Conservation (phyloP, 2,888 invertebrate species). For the Adineta ricciae region DNA sequence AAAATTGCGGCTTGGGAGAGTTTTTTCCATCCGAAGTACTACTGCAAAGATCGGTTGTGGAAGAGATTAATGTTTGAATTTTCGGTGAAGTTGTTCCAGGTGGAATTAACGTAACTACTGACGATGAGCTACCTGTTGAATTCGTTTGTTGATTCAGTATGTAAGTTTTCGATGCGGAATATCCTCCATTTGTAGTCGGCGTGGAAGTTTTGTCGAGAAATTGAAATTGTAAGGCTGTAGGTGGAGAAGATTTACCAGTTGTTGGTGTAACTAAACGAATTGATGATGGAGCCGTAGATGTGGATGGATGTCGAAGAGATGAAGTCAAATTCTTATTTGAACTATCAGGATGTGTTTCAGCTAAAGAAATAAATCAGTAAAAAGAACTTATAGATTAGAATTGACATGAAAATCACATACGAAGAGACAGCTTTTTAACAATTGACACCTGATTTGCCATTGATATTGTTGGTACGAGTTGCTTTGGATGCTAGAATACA, state of each 20-base stretch:
- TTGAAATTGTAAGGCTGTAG: constrained; percentile 12
- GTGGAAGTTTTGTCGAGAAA: background rate
- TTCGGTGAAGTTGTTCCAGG: background rate
- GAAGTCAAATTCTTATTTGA: background rate
- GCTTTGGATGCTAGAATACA: constrained; percentile 1
- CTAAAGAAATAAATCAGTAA: background rate
- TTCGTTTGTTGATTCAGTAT: background rate
- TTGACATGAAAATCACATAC: background rate
- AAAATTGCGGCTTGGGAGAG: background rate
- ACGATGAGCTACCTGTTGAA: background rate
- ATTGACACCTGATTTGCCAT: background rate
- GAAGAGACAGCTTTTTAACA: background rate
- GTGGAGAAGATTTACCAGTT: background rate
- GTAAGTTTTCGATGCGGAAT: background rate
- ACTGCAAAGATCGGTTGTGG: background rate
- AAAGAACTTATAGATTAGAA: background rate
- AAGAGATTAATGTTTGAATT: constrained; percentile 14
- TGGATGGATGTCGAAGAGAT: background rate
- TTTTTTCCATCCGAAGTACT: background rate
- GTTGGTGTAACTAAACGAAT: background rate
- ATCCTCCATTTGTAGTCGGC: background rate
- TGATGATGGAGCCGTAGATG: background rate
- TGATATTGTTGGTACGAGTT: constrained; percentile 8
- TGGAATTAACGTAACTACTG: background rate
- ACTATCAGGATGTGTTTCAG: background rate